Evolutionary conservation across 2,888 invertebrate genomes (phyloP), one percentile per base, ranked within the genome.

Genomic region (Acanthacorydalis orientalis): DNA sequence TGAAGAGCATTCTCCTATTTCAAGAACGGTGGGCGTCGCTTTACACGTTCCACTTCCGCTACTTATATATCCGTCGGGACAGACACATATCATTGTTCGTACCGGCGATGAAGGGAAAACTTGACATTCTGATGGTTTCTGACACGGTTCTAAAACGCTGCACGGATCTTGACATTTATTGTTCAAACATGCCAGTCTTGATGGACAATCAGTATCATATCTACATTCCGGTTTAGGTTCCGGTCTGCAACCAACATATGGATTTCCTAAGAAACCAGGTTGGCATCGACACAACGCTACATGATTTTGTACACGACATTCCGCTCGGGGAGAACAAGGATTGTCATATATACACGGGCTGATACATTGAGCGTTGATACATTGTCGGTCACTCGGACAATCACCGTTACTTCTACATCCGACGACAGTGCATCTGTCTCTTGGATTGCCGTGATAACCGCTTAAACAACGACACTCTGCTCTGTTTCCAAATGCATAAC

Each of bases 381-480:
- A 92, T 57, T 85, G 80, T 60, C 84, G 79, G 59, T 91, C 86
- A 43, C 74, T 69, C 9, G 91, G 88, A 62, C 92, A 92, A 59
- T 92, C 90, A 52, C 83, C 83, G 62, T 89, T 88, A 40, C 84
- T 81, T 58, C 80, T 74, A 61, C 92, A 92, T 50, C 87, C 91
- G 50, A 89, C 79, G 43, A 86, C 75, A 53, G 74, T 72, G 60
- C 89, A 88, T 51, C 79, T 74, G 41, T 77, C 75, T 53, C 77
- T 75, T 2, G 87, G 80, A 63, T 88, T 81, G 48, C 88, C 87
- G 57, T 84, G 72, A 59, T 81, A 89, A 45, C 91, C 91, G 52
- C 79, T 74, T 40, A 76, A 72, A 59, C 92, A 92, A 49, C 81
- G 77, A 60, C 91, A 92, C 55, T 83, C 75, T 0, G 86, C 79